Evolutionary conservation across 2,888 invertebrate species (phyloP).

Genomic region (Pseudococcus viburni): DNA sequence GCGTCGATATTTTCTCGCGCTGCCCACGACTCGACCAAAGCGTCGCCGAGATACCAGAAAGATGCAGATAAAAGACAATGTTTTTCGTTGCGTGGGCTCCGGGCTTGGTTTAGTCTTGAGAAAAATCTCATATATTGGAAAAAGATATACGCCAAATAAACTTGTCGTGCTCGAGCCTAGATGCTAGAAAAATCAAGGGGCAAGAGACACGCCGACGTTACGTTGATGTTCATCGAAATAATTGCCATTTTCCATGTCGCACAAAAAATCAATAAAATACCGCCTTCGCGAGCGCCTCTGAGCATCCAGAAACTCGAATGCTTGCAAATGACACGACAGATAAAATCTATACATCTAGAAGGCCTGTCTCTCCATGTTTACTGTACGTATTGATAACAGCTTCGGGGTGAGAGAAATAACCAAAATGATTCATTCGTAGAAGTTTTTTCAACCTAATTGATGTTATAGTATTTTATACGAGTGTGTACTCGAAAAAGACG

Average conservation of each 20-base stretch:
- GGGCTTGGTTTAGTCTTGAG: constrained; percentile 1
- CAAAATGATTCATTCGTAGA: neutral
- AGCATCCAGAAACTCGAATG: neutral
- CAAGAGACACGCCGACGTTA: neutral
- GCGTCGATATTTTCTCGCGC: constrained; percentile 19
- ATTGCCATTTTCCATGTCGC: constrained; percentile 35
- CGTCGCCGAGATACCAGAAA: neutral
- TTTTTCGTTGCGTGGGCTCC: constrained; percentile 21
- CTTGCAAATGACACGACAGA: constrained; percentile 10
- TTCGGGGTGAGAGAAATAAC: neutral
- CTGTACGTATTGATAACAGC: neutral
- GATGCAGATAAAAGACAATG: constrained; percentile 35
- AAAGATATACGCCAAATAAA: neutral
- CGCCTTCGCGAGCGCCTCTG: neutral
- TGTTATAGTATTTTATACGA: neutral
- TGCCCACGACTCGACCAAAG: neutral
- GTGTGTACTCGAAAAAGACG: neutral
- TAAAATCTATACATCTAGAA: neutral
- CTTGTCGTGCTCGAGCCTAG: neutral
- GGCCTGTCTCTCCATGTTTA: neutral
- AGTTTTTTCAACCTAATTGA: neutral
- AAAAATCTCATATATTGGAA: neutral
- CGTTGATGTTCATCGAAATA: neutral
- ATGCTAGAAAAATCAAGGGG: no score
- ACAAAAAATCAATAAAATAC: constrained; percentile 32